A percentile compares a stretch with the other conserved stretches of the same genome.
Evolutionary conservation across 2,113 vertebrate species (phyloP).

Genomic region (Falco punctatus): DNA sequence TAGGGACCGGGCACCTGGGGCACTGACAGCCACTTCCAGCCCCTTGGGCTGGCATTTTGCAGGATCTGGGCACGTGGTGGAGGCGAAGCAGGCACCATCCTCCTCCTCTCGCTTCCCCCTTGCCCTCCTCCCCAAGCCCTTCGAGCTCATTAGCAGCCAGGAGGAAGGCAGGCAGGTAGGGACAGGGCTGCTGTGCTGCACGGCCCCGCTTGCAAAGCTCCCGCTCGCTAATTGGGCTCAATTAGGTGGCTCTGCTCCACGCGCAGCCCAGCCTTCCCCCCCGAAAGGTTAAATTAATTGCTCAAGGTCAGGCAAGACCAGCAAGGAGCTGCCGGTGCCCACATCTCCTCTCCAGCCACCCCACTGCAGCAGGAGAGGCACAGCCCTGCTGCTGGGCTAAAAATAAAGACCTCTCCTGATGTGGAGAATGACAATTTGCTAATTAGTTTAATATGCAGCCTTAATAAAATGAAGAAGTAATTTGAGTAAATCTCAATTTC

Average conservation of each 20-base stretch:
- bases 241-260: constrained; percentile 34
- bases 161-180: not conserved
- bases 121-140: not conserved
- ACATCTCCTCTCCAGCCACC: not conserved
- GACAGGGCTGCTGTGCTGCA: not conserved
- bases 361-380: not conserved
- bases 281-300: constrained; percentile 37
- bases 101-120: not conserved
- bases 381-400: constrained; percentile 38
- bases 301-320: constrained; percentile 45
- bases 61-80: fast-evolving
- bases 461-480: constrained; percentile 68
- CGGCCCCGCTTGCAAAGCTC: not conserved
- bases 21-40: not conserved
- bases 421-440: constrained; percentile 60
- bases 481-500: constrained; percentile 71
- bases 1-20: not conserved
- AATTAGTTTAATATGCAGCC: constrained; percentile 72
- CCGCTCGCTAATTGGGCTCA: constrained; percentile 48
- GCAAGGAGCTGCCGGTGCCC: not conserved
- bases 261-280: not conserved
- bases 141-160: not conserved
- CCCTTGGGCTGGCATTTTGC: fast-evolving
- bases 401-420: constrained; percentile 67
- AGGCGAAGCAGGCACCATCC: not conserved